Percentiles rank a stretch among this genome's conserved stretches.
Conservation (phyloP, 2,797 vertebrate genomes). For the Myotis daubentonii region DNA sequence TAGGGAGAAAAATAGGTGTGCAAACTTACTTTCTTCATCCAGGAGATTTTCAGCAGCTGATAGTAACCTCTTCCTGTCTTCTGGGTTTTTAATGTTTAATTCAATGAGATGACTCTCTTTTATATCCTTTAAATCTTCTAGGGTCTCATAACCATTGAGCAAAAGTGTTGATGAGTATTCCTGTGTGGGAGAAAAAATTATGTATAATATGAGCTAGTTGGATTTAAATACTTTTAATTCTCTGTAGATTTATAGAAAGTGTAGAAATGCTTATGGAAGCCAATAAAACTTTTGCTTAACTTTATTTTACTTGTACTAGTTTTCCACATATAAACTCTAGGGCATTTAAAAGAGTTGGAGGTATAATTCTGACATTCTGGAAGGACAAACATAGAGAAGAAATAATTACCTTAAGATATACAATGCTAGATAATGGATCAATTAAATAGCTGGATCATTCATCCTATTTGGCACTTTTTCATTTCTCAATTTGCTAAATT, state of each 20-base stretch:
- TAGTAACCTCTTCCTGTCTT: constrained; percentile 90
- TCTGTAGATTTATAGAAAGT: constrained; percentile 49
- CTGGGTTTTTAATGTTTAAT: constrained; percentile 92
- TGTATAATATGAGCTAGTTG: background rate
- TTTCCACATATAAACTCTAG: background rate
- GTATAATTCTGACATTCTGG: constrained; percentile 10
- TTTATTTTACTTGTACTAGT: constrained; percentile 1
- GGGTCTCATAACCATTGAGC: constrained; percentile 92
- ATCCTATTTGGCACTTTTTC: background rate
- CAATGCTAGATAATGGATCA: constrained; percentile 15
- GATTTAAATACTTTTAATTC: constrained; percentile 44
- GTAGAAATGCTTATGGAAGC: background rate
- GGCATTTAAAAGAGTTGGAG: background rate
- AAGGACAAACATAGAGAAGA: constrained; percentile 44
- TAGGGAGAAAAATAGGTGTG: background rate
- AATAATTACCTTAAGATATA: background rate
- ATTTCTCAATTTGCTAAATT: constrained; percentile 43
- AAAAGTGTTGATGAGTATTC: constrained; percentile 90
- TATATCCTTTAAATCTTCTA: constrained; percentile 92
- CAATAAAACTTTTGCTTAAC: background rate
- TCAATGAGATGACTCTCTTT: constrained; percentile 91
- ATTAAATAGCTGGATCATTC: background rate
- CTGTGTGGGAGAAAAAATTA: constrained; percentile 79
- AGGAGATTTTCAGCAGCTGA: constrained; percentile 89
- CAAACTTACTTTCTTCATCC: constrained; percentile 90